Conservation (phyloP, 2,113 vertebrate genomes). For the Poecilia latipinna region DNA sequence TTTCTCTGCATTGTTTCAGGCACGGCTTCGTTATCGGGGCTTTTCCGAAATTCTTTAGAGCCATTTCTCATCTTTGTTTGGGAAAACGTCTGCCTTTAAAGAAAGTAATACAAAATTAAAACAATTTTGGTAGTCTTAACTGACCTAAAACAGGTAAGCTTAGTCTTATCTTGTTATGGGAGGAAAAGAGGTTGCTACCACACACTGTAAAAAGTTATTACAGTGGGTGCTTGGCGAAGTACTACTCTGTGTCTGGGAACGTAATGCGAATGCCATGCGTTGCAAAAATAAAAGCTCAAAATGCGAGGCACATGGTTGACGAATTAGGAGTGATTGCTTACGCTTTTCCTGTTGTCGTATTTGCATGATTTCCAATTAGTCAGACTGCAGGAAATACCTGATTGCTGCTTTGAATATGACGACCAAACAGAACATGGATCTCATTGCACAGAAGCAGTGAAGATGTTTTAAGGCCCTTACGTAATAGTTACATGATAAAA, state of each 20-base stretch:
- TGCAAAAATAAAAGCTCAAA: background rate
- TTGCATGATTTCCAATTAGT: background rate
- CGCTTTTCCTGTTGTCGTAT: background rate
- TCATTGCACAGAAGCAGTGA: background rate
- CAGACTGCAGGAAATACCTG: background rate
- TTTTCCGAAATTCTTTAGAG: background rate
- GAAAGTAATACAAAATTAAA: background rate
- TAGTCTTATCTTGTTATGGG: background rate
- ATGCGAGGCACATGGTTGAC: background rate
- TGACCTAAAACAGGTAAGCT: background rate
- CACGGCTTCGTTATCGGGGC: no score
- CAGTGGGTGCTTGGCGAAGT: background rate
- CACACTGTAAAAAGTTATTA: background rate
- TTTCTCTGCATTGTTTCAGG: background rate
- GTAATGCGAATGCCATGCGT: background rate
- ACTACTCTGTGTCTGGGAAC: background rate
- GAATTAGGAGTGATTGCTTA: background rate
- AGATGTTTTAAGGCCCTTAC: background rate
- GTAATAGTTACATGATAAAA: background rate
- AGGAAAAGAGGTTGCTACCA: background rate
- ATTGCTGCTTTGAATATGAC: background rate
- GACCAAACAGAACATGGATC: background rate
- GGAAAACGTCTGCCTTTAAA: background rate
- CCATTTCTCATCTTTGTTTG: background rate
- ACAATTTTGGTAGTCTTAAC: background rate